Conservation (phyloP, 1,140 invertebrate genomes). For the Palaemon carinicauda region DNA sequence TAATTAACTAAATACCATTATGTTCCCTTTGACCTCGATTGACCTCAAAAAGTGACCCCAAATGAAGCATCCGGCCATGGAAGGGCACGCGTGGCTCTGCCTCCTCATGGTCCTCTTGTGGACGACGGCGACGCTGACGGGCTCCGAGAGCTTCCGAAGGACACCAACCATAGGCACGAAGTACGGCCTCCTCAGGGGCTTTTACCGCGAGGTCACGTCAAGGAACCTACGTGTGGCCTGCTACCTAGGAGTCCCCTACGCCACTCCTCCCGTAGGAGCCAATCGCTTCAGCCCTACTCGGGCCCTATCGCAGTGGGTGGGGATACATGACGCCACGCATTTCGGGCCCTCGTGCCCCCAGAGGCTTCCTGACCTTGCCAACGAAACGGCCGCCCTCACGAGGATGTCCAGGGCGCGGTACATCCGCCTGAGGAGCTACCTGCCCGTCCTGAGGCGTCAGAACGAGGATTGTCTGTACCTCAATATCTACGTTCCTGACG, state of each 20-base stretch:
- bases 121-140: too few relatives aligned
- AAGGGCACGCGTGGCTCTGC: too few relatives aligned
- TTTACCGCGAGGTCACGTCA: background rate
- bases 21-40: too few relatives aligned
- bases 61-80: too few relatives aligned
- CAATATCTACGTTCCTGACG: constrained; percentile 39
- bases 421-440: background rate
- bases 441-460: constrained; percentile 18
- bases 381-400: constrained; percentile 19
- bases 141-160: background rate
- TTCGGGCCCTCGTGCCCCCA: constrained; percentile 40
- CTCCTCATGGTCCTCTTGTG: too few relatives aligned
- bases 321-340: constrained; percentile 25
- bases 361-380: constrained; percentile 63
- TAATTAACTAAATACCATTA: too few relatives aligned
- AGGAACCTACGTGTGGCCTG: constrained; percentile 63
- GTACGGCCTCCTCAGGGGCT: constrained; percentile 32
- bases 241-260: constrained; percentile 36
- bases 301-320: constrained; percentile 37
- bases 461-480: constrained; percentile 44
- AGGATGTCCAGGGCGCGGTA: constrained; percentile 17
- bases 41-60: too few relatives aligned
- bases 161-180: constrained; percentile 24
- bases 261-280: constrained; percentile 34
- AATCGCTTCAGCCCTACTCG: constrained; percentile 43